Evolutionary conservation across 2,888 invertebrate species (phyloP), one percentile per base, ranked within the genome.

Genomic region (Pyrochroa serraticornis): DNA sequence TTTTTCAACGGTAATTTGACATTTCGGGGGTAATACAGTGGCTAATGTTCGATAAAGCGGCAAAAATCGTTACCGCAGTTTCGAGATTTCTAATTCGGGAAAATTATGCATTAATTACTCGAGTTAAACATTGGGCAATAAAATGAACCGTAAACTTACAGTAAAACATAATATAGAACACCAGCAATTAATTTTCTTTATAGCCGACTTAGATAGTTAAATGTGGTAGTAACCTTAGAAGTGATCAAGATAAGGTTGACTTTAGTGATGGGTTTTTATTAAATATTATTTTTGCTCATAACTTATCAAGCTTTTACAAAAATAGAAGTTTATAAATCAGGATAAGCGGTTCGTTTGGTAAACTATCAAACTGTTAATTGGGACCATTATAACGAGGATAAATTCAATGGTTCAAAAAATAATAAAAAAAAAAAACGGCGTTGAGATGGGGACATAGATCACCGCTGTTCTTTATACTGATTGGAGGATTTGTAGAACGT

Each of bases 401-500:
- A 36, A 44, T 32, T 22, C 14, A 51, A 53, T 34, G 43, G 32
- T 36, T 30, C 41, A 54, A 49, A 47, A 44, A 46, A 42, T 46
- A 54, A 48, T 42, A 38, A 42, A 50, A 58, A 62, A 59, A 59
- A 60, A 62, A 60, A 51, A 49, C 49, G 48, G 43, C 43, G 51
- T 60, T 55, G 63, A 69, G 65, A 67, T 66, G 62, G 60, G 66
- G 67, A 65, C 64, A 63, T 64, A 66, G 65, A 67, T 67, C 70
- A 72, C 68, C 60, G 66, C 53, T 67, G 70, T 69, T 70, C 69
- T 68, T 67, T 71, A 69, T 65, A 63, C 68, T 68, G 70, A 68
- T 69, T 71, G 72, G 70, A 71, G 49, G 71, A 73, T 71, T 73
- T 72, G 72, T 70, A 66, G 69, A 63, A 64, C 60, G 66, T 68